Base-by-base conservation (phyloP, 2,797 vertebrate genomes). In the Acrossocheilus fasciatus region DNA sequence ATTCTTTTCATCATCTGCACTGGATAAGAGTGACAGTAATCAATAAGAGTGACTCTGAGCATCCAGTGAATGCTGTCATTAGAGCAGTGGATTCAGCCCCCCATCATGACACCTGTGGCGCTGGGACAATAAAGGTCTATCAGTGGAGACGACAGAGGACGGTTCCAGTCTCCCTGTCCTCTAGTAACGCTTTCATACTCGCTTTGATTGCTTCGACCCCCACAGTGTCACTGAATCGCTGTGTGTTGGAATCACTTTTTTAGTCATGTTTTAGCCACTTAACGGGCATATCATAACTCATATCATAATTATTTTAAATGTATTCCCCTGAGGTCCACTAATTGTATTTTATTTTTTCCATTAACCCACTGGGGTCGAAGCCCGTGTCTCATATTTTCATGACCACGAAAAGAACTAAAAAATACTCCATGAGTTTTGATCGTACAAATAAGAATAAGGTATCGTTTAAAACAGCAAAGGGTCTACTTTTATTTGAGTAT, bases 1-100 rank as follows among this genome's bases (percentile, higher is more conserved):
- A 72, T 66, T 81, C 62, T 12, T 57, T 86, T 30, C 36, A 83
- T 83, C 87, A 64, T 76, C 64, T 47, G 10, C 23, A 4, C 69
- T 86, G 85, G 57, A 64, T 45, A 30, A 75, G 54, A 39, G 62
- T 72, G 34, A 14, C 70, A 62, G 54, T 68, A 84, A 88, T 89
- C 87, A 62, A 86, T 89, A 77, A 66, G 30, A 8, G 47, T 86
- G 70, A 88, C 86, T 79, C 79, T 80, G 70, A 74, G 80, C 54
- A 30, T 23, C 41, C 54, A 74, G 80, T 50, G 77, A 84, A 87
- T n/a, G 54, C 50, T 43, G 34, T 81, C 81, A 86, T 80, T 84
- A 57, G 36, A 34, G 69, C 34, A n/a, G 41, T 17, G 36, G 83
- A 66, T 59, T 34, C 57, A 50, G 8, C 10, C 11, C 30, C 45